Base-by-base conservation (phyloP, 1,140 invertebrate species). In the Drosophila nigrodunni region DNA sequence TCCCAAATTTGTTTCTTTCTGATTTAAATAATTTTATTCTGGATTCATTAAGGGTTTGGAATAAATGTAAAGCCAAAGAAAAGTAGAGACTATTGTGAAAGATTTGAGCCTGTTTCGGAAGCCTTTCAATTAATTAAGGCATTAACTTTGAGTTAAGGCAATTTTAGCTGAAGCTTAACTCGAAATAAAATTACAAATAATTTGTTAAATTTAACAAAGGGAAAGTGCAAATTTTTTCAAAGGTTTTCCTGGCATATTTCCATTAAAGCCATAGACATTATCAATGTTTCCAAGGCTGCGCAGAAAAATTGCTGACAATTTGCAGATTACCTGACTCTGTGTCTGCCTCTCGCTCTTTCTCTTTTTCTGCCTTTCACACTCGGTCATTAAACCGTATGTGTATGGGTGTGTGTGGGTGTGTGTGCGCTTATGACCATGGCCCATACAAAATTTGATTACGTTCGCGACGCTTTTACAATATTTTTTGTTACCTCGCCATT, bases 371-470 rank as follows among this genome's bases (percentile, higher is more conserved):
- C 7, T 10, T 6, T 8, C 50, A 7, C n/a, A 15, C 30, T 35
- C 15, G 41, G 54, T 57, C 54, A 57, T 60, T 47, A 54, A 54
- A 34, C 30, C 34, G 7, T 5, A 18, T 18, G 15, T n/a, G 44
- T 30, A 7, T 54, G 52, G 6, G 25, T 30, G 39, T 41, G 39
- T 18, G 21, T 54, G 41, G 34, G 44, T 49, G 15, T 61, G 58
- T 62, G 18, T 52, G 35, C 41, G 35, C 60, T 65, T 71, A 65
- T 72, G 61, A 49, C 70, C 70, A 66, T 55, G 46, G 44, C 37
- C 62, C 37, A 58, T 43, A 59, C 43, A 43, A 72, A 66, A 66
- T 73, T 67, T 67, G 54, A 73, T 73, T 73, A 73, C 55, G 59
- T 60, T 67, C 25, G 54, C 55, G 46, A 46, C 50, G 41, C 47